phyloP scores from a whole-genome alignment of 2,113 vertebrate species.

The Oreocharis arfaki region DNA sequence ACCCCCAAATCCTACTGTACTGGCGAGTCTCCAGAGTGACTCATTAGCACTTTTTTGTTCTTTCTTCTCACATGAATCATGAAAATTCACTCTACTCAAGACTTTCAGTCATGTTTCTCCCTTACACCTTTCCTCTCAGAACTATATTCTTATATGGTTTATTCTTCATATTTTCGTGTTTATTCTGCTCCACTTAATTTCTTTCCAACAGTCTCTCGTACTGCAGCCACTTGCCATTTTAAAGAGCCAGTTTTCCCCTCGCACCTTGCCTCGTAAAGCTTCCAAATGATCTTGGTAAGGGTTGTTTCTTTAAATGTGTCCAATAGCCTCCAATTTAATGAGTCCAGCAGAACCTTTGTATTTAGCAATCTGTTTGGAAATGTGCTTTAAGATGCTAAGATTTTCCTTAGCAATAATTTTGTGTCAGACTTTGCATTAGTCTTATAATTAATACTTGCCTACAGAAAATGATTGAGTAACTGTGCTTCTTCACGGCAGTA shows the following conservation, averaged over 20 bases:
- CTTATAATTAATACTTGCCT: background rate
- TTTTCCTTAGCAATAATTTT: background rate
- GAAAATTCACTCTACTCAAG: background rate
- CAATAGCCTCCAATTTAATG: background rate
- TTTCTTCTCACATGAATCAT: background rate
- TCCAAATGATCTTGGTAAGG: background rate
- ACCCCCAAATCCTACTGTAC: background rate
- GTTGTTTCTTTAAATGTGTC: background rate
- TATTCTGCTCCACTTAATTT: background rate
- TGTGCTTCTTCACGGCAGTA: background rate
- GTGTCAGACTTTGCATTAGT: background rate
- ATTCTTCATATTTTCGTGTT: background rate
- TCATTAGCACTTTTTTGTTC: background rate
- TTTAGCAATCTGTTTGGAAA: background rate
- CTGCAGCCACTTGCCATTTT: background rate
- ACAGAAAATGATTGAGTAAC: background rate
- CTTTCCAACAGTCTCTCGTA: background rate
- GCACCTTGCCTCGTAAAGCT: background rate
- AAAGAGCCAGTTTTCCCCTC: background rate
- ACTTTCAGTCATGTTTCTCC: background rate
- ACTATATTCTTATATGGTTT: background rate
- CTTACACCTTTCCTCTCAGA: background rate
- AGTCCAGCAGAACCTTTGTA: background rate
- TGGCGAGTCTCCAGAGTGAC: background rate
- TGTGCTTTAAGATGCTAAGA: background rate